Base-by-base conservation (phyloP, 2,888 invertebrate genomes). In the Cyaniris semiargus region DNA sequence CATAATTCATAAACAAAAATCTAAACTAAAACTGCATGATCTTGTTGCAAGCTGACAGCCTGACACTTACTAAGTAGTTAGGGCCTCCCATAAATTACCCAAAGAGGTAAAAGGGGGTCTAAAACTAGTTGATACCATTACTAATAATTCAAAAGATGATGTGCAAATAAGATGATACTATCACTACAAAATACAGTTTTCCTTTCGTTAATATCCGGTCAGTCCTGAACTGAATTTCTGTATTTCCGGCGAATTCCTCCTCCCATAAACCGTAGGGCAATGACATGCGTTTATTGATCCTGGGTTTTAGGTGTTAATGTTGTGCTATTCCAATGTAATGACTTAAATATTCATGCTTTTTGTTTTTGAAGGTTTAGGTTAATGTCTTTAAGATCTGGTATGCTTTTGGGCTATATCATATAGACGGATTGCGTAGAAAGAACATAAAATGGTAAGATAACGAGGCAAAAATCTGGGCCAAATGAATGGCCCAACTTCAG, bases 251-350 rank as follows among this genome's bases (percentile, higher is more conserved):
- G 66, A 31, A 66, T 66, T 66, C 15, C 13, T 66, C 18, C 60
- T 10, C 27, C 27, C 66, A 15, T 31, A 66, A 66, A 66, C 66
- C 15, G 15, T 27, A 66, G 66, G 27, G 66, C 66, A 27, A 27
- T 66, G 66, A 66, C 27, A 27, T 84, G 85, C 84, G 84, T 86
- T 89, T 86, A 87, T 60, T 60, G 60, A 60, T 60, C 23, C 60
- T 13, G 23, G 21, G 13, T 21, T 23, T 60, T 21, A 88, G 83
- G 84, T 53, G 48, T 48, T 48, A 15, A 15, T 53, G 53, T 15
- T 53, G 5, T 5, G 15, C 53, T 53, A 53, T 18, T 53, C 53
- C 53, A 15, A 53, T 53, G 53, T 5, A 53, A 53, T 58, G 58
- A 58, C 58, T 21, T n/a, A n/a, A 58, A 44, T 38, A 44, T 7